Percentiles rank a stretch among this genome's conserved stretches.
phyloP scores from a whole-genome alignment of 1,140 invertebrate genomes.

The Eriocheir sinensis region DNA sequence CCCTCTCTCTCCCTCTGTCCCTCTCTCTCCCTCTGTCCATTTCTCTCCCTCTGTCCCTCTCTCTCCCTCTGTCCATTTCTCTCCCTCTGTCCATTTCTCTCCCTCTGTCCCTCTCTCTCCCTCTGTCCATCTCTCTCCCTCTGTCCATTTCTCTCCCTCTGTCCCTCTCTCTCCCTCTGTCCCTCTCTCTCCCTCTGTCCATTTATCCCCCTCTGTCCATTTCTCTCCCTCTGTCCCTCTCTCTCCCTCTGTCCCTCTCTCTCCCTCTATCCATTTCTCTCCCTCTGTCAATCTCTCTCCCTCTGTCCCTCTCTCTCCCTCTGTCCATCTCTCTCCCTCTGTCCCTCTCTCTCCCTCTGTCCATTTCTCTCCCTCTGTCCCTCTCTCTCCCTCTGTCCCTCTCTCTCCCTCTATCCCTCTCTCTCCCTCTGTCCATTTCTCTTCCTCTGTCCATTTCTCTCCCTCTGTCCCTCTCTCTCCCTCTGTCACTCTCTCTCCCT shows the following conservation, averaged over 20 bases:
- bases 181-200: not conserved
- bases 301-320: not conserved
- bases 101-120: conserved; percentile 13
- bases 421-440: not conserved
- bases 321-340: conserved; percentile 17
- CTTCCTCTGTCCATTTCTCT: conserved; percentile 6
- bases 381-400: conserved; percentile 18
- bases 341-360: conserved; percentile 30
- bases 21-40: not conserved
- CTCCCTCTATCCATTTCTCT: not conserved
- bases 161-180: conserved; percentile 49
- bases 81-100: not conserved
- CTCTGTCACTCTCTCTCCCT: not conserved
- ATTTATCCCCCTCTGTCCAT: not conserved
- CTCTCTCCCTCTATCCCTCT: not conserved
- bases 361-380: conserved; percentile 14
- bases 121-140: conserved; percentile 50
- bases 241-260: not conserved
- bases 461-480: not conserved
- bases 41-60: not conserved
- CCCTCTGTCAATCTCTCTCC: conserved; percentile 9
- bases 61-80: conserved; percentile 34
- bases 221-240: not conserved
- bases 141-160: conserved; percentile 36
- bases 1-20: not conserved